Percentiles rank a stretch among this genome's conserved stretches.
These are phyloP conservation scores for Eilema depressum DNA, from an alignment of 2,888 invertebrate genomes.

Conservation along the genomic window DNA sequence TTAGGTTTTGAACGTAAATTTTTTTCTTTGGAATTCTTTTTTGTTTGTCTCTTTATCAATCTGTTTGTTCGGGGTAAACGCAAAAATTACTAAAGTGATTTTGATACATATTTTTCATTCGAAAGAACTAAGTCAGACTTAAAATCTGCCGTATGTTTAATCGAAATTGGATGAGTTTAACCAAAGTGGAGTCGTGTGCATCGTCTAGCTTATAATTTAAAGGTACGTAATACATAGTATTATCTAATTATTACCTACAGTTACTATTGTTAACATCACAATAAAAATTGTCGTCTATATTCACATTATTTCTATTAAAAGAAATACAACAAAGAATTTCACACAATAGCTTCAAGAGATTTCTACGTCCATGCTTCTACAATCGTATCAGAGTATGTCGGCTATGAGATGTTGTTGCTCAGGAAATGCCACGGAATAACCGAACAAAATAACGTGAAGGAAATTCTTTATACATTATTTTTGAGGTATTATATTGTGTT, in stretches of 20 bases:
- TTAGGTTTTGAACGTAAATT: too few species aligned
- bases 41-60: too few species aligned
- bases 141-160: too few species aligned
- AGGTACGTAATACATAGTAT: too few species aligned
- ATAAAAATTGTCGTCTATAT: not conserved
- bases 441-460: not conserved
- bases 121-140: too few species aligned
- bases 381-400: constrained; percentile 12
- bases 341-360: constrained; percentile 21
- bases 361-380: constrained; percentile 13
- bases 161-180: too few species aligned
- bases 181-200: too few species aligned
- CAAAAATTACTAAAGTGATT: too few species aligned
- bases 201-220: too few species aligned
- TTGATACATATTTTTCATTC: too few species aligned
- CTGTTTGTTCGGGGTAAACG: too few species aligned
- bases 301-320: constrained; percentile 8
- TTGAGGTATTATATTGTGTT: not conserved
- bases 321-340: constrained; percentile 11
- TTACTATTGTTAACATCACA: not conserved
- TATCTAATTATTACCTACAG: not conserved
- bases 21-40: too few species aligned
- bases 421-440: constrained; percentile 4
- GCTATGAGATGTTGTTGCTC: constrained; percentile 3
- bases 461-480: constrained; percentile 3